Evolutionary conservation across 2,797 vertebrate genomes (phyloP).

Genomic region (Enteromius radiatus): DNA sequence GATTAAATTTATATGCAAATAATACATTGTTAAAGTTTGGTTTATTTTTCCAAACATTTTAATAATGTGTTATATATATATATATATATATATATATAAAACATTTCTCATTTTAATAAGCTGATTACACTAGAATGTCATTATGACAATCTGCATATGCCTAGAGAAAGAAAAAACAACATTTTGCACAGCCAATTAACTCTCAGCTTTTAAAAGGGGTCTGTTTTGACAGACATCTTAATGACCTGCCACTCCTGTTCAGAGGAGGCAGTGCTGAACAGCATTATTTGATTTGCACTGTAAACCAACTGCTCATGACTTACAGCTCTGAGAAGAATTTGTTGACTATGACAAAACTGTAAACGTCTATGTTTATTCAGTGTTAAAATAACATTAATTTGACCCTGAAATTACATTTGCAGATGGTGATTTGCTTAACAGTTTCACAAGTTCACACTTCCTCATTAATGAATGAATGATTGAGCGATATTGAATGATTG

Average conservation of each 20-base stretch:
- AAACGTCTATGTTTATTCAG: not conserved
- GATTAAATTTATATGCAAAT: not conserved
- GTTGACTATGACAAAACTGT: constrained; percentile 18
- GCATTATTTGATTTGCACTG: constrained; percentile 34
- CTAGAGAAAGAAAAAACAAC: constrained; percentile 7
- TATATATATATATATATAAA: not conserved
- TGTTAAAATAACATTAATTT: not conserved
- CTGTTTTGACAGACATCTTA: constrained; percentile 46
- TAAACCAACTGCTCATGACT: not conserved
- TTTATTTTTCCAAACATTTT: not conserved
- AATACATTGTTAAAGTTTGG: not conserved
- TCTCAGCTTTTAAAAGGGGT: constrained; percentile 5
- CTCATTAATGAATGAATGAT: too few species aligned
- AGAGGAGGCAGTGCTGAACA: not conserved
- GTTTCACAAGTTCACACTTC: too few species aligned
- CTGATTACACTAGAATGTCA: constrained; percentile 13
- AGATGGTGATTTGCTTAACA: not conserved
- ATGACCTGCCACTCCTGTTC: constrained; percentile 29
- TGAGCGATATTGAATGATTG: too few species aligned
- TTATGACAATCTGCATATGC: constrained; percentile 3
- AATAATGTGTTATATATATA: not conserved
- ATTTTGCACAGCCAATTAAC: constrained; percentile 50
- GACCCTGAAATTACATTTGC: not conserved
- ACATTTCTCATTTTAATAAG: constrained; percentile 17
- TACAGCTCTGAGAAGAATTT: constrained; percentile 21